Evolutionary conservation across 2,113 vertebrate genomes (phyloP).

Genomic region (Prietella phreatophila): DNA sequence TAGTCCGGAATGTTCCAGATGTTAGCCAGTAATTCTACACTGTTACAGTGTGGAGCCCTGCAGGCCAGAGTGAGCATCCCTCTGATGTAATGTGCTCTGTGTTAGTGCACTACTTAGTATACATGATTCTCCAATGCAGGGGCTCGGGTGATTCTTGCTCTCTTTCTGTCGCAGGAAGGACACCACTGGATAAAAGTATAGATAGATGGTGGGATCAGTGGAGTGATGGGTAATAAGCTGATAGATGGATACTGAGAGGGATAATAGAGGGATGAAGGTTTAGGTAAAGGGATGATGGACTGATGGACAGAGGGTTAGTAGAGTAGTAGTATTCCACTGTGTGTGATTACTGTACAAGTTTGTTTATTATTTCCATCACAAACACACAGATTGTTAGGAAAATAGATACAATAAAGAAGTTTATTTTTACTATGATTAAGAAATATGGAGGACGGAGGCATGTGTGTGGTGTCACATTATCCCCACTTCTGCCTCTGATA

Average conservation of each 20-base stretch:
- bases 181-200: too few species aligned
- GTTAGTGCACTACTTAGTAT: not conserved
- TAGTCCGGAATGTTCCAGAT: not conserved
- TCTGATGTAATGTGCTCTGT: not conserved
- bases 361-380: slow-evolving; percentile 9
- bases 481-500: not conserved
- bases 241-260: not conserved
- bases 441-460: not conserved
- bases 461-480: not conserved
- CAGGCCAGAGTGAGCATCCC: not conserved
- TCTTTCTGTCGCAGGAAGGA: not conserved
- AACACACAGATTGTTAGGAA: not conserved
- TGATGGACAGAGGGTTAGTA: not conserved
- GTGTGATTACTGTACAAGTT: not conserved
- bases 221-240: not conserved
- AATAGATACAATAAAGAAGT: not conserved
- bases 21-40: not conserved
- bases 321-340: not conserved
- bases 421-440: not conserved
- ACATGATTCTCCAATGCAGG: not conserved
- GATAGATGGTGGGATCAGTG: not conserved
- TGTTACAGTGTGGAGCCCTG: not conserved
- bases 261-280: not conserved
- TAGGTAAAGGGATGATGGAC: not conserved
- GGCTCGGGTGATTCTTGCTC: not conserved